Evolutionary conservation across 2,888 invertebrate species (phyloP), one percentile per base, ranked within the genome.

Genomic region (Mongoloraphidia duomilia): DNA sequence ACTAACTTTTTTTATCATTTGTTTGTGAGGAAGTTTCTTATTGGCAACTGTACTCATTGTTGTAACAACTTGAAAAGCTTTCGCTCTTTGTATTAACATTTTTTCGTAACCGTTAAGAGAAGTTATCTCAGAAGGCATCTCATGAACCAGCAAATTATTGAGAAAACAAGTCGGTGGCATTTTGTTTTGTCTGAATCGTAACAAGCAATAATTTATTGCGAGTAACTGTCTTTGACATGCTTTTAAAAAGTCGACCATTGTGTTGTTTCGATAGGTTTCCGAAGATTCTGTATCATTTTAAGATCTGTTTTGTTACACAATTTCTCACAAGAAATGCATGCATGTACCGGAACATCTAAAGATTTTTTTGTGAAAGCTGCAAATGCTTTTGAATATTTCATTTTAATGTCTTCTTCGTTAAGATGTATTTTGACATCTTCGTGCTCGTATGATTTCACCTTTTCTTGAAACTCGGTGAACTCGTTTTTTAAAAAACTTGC

Each of bases 21-120:
- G 46, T 34, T 50, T 50, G 50, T 57, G 50, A 9, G 61, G 61
- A 49, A 61, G 8, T 44, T 35, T 36, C 55, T 60, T 58, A 13
- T 61, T 63, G 38, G 56, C 56, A 5, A 64, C 61, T 8, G 63
- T 55, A 42, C 53, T 56, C 57, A 63, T 58, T 41, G 49, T 45
- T 39, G 53, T 43, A n/a, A 64, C 54, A 2, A 59, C 59, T 56
- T 64, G 63, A 53, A 63, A 63, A 5, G 63, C 60, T 57, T 62
- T 63, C 12, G 61, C 61, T 51, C 58, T 47, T 52, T 60, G 59
- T 44, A 61, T 60, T 8, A 61, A 55, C 10, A 57, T 54, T 53
- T 54, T 57, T 52, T 61, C 56, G 50, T 53, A 57, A 33, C 55
- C 51, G 47, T 59, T 57, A n/a, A 61, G 49, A 8, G 13, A 33